A percentile compares a stretch with the other conserved stretches of the same genome.
These are phyloP conservation scores for Sepiola atlantica DNA, from an alignment of 2,888 invertebrate species.

Conservation along the genomic window DNA sequence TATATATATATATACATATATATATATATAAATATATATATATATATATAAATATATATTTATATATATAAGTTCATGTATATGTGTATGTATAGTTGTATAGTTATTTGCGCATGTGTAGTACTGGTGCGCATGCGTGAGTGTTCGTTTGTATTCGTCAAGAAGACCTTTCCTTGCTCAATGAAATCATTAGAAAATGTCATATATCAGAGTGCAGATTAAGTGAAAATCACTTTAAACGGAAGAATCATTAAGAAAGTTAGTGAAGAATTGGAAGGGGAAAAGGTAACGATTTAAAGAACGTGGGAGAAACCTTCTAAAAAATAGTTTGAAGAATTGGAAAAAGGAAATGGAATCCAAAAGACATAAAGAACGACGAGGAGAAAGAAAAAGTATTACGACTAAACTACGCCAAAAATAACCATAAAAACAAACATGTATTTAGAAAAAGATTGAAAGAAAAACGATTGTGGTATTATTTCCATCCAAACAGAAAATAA, in stretches of 20 bases:
- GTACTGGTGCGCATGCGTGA: too few relatives aligned
- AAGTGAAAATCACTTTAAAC: conserved; percentile 32
- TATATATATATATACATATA: too few relatives aligned
- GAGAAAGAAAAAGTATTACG: background rate
- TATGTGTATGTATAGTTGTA: too few relatives aligned
- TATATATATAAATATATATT: too few relatives aligned
- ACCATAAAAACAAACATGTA: too few relatives aligned
- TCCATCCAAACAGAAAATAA: background rate
- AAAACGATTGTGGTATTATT: background rate
- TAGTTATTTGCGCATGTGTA: too few relatives aligned
- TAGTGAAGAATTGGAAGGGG: background rate
- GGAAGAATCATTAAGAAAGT: background rate
- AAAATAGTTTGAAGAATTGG: background rate
- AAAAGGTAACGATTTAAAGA: background rate
- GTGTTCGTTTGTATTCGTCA: too few relatives aligned
- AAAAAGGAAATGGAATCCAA: background rate
- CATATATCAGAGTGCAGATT: background rate
- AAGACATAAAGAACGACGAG: background rate
- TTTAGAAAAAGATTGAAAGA: background rate
- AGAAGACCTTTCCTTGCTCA: background rate
- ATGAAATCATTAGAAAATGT: background rate
- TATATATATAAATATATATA: too few relatives aligned
- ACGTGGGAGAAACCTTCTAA: background rate
- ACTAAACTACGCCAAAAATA: too few relatives aligned
- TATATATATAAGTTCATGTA: too few relatives aligned